Conservation (phyloP, 2,888 invertebrate genomes). For the Ornithoptera priamus region DNA sequence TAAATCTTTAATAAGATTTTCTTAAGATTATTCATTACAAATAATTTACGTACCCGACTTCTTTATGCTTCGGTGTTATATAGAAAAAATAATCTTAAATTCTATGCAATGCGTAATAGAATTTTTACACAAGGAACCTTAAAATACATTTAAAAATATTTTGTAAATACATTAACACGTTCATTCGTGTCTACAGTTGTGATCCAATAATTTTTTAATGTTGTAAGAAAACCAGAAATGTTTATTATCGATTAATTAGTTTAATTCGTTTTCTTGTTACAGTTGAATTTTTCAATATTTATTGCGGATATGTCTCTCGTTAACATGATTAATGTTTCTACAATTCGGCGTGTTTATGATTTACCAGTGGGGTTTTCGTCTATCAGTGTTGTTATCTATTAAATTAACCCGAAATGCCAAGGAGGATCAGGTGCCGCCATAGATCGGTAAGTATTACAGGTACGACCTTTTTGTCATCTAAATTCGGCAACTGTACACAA, state of each 20-base stretch:
- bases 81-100: not conserved
- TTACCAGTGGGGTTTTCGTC: constrained; percentile 14
- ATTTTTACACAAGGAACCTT: not conserved
- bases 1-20: not conserved
- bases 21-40: not conserved
- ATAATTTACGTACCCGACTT: not conserved
- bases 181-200: not conserved
- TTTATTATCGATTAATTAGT: constrained; percentile 17
- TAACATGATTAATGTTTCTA: constrained; percentile 25
- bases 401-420: constrained; percentile 48
- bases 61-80: not conserved
- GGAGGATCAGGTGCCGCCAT: constrained; percentile 38
- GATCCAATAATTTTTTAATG: constrained; percentile 9
- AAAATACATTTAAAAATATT: not conserved
- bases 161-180: not conserved
- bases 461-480: constrained; percentile 44
- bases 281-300: constrained; percentile 10
- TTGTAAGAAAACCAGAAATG: constrained; percentile 5
- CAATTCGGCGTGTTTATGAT: constrained; percentile 1
- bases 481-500: constrained; percentile 52
- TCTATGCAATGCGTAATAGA: not conserved
- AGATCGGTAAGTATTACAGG: constrained; percentile 32
- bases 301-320: constrained; percentile 24
- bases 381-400: not conserved
- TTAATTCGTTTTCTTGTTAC: constrained; percentile 14